Conservation (phyloP, 2,797 vertebrate species). For the Syngnathus rostellatus region DNA sequence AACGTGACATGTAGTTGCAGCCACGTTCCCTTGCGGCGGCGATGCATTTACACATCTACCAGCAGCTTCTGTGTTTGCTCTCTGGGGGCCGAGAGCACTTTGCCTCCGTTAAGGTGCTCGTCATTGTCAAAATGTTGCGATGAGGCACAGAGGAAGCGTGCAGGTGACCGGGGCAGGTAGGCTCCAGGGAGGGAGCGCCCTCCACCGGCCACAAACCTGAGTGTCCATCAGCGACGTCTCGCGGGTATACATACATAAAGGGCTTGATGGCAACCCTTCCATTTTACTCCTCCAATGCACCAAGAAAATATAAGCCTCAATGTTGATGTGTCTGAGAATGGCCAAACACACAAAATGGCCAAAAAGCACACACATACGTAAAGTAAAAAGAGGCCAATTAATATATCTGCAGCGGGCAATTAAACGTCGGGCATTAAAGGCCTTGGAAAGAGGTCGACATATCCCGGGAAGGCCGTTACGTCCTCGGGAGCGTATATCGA, state of each 20-base stretch:
- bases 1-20: neutral
- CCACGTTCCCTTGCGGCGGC: neutral
- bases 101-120: conserved; percentile 46
- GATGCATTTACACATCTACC: conserved; percentile 14
- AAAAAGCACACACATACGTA: conserved; percentile 20
- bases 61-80: conserved; percentile 11
- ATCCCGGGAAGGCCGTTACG: conserved; percentile 1
- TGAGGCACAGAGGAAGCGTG: conserved; percentile 42
- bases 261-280: conserved; percentile 71
- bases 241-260: conserved; percentile 69
- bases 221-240: conserved; percentile 74
- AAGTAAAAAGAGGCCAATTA: neutral
- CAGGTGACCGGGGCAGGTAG: conserved; percentile 54
- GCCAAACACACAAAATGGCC: conserved; percentile 46
- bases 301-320: conserved; percentile 64
- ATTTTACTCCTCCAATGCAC: conserved; percentile 69
- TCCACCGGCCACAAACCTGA: conserved; percentile 65
- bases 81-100: conserved; percentile 48
- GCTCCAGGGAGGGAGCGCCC: conserved; percentile 31
- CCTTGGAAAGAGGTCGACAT: conserved; percentile 1
- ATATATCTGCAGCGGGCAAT: conserved; percentile 1
- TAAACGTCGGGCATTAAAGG: neutral
- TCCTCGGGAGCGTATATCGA: conserved; percentile 42
- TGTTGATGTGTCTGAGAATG: conserved; percentile 35
- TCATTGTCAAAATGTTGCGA: conserved; percentile 57